Conservation (phyloP, 1,140 invertebrate genomes). For the Neodiprion fabricii region DNA sequence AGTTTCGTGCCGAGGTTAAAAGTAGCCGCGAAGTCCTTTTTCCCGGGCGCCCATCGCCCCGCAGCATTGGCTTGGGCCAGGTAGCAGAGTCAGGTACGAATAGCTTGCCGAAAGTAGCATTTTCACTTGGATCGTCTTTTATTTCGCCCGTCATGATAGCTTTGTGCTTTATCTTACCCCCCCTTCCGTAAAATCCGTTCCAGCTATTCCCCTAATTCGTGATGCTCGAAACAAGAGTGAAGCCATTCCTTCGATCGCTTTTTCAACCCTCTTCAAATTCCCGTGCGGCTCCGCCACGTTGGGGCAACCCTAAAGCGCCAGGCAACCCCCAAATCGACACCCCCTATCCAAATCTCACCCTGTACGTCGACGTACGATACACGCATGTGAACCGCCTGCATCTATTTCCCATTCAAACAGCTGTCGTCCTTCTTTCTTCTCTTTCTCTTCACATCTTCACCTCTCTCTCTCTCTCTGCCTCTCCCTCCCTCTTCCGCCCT, state of each 20-base stretch:
- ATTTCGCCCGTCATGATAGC: too few species aligned
- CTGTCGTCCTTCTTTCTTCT: constrained; percentile 16
- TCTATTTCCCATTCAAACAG: neutral
- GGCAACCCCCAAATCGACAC: neutral
- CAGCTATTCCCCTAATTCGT: too few species aligned
- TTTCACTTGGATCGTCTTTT: neutral
- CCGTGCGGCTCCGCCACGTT: too few species aligned
- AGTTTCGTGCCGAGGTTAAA: neutral
- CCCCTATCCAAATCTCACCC: constrained; percentile 4
- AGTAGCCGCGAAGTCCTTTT: neutral
- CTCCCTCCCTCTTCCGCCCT: constrained; percentile 20
- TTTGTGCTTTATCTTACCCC: too few species aligned
- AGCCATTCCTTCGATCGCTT: too few species aligned
- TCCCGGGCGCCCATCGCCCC: neutral
- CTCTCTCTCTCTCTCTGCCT: constrained; percentile 11
- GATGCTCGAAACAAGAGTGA: too few species aligned
- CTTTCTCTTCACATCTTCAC: constrained; percentile 4
- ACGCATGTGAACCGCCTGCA: too few species aligned
- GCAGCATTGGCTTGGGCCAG: neutral
- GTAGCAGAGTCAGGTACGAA: neutral
- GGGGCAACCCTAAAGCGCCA: neutral
- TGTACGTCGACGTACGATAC: too few species aligned
- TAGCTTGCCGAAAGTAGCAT: neutral
- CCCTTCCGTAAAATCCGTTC: too few species aligned
- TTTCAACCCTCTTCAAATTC: too few species aligned